Conservation (phyloP, 2,113 vertebrate species). For the Condylura cristata region DNA sequence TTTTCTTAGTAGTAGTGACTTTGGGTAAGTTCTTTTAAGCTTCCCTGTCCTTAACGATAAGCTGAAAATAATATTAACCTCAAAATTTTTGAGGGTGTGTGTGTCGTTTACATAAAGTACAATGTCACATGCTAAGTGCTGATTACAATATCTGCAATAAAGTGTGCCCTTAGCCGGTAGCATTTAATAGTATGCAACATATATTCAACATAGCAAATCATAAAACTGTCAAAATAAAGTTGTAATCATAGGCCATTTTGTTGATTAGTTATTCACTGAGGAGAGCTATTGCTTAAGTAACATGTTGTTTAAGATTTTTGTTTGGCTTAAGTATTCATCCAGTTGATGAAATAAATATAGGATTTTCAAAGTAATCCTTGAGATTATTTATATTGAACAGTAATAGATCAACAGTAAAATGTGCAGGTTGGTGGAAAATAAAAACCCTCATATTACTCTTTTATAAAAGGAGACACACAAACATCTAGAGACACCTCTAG, state of each 20-base stretch:
- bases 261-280: conserved; percentile 78
- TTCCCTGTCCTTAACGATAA: neutral
- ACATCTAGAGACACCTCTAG: neutral
- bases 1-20: neutral
- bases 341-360: conserved; percentile 75
- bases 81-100: neutral
- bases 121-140: neutral
- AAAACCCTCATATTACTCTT: conserved; percentile 46
- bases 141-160: neutral
- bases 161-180: neutral
- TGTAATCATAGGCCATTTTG: conserved; percentile 52
- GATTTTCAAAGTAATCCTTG: conserved; percentile 72
- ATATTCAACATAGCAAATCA: conserved; percentile 37
- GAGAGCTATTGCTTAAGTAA: conserved; percentile 71
- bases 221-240: conserved; percentile 31
- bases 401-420: conserved; percentile 63
- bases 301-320: conserved; percentile 74
- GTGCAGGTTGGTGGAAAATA: conserved; percentile 70
- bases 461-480: neutral
- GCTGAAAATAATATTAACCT: neutral
- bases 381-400: conserved; percentile 75
- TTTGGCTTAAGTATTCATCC: conserved; percentile 74
- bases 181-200: conserved; percentile 34
- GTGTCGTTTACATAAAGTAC: neutral
- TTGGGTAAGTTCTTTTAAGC: neutral